Percentiles rank a stretch among this genome's conserved stretches.
Conservation (phyloP, 2,113 vertebrate genomes). For the Gobio gobio region DNA sequence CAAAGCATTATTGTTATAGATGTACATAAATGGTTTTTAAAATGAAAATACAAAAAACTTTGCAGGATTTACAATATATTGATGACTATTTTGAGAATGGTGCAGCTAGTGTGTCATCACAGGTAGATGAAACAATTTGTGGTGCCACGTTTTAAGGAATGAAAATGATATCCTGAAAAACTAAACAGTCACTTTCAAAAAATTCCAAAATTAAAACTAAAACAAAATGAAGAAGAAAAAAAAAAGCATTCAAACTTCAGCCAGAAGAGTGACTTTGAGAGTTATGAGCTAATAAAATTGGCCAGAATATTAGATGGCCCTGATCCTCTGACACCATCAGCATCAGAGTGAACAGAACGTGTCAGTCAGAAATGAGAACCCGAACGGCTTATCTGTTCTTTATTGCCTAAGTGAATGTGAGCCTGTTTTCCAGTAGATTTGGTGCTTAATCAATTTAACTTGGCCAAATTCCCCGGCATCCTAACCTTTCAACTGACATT, state of each 20-base stretch:
- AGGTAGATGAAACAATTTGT: background rate
- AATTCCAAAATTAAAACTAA: background rate
- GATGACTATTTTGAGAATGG: background rate
- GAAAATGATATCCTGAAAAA: background rate
- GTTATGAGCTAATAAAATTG: background rate
- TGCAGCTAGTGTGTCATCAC: background rate
- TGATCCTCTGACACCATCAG: background rate
- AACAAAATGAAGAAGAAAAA: background rate
- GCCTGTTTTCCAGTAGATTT: constrained; percentile 40
- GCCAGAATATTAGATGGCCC: background rate
- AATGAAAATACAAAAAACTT: too few relatives aligned
- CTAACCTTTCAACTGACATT: constrained; percentile 20
- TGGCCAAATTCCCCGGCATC: constrained; percentile 31
- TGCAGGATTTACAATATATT: too few relatives aligned
- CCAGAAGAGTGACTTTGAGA: background rate
- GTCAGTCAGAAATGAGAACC: background rate
- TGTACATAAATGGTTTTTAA: too few relatives aligned
- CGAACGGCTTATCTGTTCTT: background rate
- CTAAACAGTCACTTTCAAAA: too few relatives aligned
- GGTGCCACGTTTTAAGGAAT: background rate
- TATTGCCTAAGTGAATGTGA: constrained; percentile 12
- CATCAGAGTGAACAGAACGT: background rate
- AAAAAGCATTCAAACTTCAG: background rate
- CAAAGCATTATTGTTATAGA: too few relatives aligned
- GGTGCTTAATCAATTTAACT: constrained; percentile 27